phyloP scores from a whole-genome alignment of 2,113 vertebrate species.

The Henicopernis longicauda region DNA sequence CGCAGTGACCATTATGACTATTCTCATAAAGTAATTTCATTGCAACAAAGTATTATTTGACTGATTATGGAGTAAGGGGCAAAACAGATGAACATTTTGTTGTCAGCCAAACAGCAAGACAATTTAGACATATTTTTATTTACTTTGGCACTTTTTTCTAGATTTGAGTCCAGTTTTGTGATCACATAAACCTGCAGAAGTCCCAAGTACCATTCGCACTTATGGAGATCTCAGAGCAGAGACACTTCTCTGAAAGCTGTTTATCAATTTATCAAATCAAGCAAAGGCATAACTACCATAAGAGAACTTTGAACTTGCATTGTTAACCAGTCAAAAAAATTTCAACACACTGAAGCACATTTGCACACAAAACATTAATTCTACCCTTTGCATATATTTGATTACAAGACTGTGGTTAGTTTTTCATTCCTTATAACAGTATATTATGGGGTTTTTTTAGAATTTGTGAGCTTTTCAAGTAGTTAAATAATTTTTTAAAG shows the following conservation, averaged over 20 bases:
- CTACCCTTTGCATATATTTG: background rate
- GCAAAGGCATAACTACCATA: background rate
- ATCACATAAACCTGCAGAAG: background rate
- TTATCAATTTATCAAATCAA: background rate
- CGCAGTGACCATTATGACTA: background rate
- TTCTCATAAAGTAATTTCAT: background rate
- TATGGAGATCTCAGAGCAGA: background rate
- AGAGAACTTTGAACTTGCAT: background rate
- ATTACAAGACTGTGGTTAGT: fast-evolving
- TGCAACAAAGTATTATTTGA: background rate
- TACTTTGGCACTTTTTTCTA: background rate
- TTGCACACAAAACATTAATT: background rate
- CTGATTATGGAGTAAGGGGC: background rate
- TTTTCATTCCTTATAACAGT: background rate
- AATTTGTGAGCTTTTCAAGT: background rate
- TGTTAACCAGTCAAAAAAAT: background rate
- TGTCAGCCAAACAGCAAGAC: background rate
- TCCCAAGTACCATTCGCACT: background rate
- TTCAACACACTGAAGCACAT: background rate
- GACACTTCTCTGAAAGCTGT: background rate
- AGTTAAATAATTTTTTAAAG: background rate
- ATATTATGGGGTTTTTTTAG: background rate
- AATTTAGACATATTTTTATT: background rate
- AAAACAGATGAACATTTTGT: background rate
- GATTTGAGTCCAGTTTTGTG: background rate